Percentiles rank a stretch among this genome's conserved stretches.
Evolutionary conservation across 2,113 vertebrate genomes (phyloP).

Genomic region (Oncorhynchus clarkii): DNA sequence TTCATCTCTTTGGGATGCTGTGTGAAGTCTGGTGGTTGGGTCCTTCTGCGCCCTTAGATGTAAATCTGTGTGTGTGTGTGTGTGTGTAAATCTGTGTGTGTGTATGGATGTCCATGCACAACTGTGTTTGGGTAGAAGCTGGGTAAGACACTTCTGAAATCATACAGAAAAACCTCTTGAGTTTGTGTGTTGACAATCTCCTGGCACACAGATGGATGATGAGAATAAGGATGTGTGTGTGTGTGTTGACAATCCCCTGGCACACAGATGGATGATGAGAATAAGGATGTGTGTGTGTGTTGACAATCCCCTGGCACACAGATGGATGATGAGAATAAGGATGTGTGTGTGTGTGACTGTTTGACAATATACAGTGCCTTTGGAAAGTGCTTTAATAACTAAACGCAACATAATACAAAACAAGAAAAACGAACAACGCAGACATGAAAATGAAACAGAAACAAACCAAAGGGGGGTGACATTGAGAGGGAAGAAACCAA

Average conservation of each 20-base stretch:
- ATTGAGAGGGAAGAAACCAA: too few relatives aligned
- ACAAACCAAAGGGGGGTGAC: too few relatives aligned
- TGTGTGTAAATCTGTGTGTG: too few relatives aligned
- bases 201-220: not conserved
- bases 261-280: not conserved
- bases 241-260: not conserved
- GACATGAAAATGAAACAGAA: too few relatives aligned
- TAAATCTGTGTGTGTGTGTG: too few relatives aligned
- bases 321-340: not conserved
- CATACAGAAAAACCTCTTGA: too few relatives aligned
- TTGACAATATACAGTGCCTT: not conserved
- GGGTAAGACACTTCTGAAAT: too few relatives aligned
- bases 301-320: not conserved
- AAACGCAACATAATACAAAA: too few relatives aligned
- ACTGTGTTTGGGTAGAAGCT: constrained; percentile 20
- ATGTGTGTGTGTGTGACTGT: not conserved
- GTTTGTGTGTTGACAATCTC: not conserved
- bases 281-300: not conserved
- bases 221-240: not conserved
- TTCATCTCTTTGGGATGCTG: too few relatives aligned
- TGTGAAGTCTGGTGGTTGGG: too few relatives aligned
- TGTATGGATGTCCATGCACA: not conserved
- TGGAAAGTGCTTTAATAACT: not conserved
- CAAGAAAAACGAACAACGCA: too few relatives aligned
- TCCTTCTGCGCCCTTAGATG: too few relatives aligned